A percentile compares a stretch with the other conserved stretches of the same genome.
Evolutionary conservation across 2,797 vertebrate species (phyloP).

Genomic region (Sebastes minor): DNA sequence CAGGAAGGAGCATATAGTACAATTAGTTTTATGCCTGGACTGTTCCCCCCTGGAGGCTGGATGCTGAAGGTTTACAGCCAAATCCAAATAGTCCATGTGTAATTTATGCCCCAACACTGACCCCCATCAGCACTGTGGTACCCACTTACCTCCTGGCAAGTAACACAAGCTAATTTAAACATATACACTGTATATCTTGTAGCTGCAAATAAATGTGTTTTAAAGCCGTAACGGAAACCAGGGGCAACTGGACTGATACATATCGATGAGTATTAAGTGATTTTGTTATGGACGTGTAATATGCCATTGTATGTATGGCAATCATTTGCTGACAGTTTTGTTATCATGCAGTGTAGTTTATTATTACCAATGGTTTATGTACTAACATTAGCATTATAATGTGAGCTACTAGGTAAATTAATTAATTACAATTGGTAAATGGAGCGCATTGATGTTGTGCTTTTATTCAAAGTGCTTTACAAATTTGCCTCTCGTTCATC

Average conservation of each 20-base stretch:
- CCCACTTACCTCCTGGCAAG: slow-evolving; percentile 38
- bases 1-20: slow-evolving; percentile 38
- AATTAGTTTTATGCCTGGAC: slow-evolving; percentile 51
- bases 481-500: not conserved
- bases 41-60: slow-evolving; percentile 4
- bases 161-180: slow-evolving; percentile 24
- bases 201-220: slow-evolving; percentile 10
- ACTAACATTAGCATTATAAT: not conserved
- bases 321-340: not conserved
- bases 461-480: not conserved
- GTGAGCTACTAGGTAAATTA: not conserved
- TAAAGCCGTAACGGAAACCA: not conserved
- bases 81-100: slow-evolving; percentile 39
- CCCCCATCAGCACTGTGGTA: slow-evolving; percentile 33
- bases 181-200: slow-evolving; percentile 9
- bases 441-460: not conserved
- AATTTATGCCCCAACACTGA: slow-evolving; percentile 51
- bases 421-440: not conserved
- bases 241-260: not conserved
- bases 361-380: not conserved
- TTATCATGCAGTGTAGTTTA: not conserved
- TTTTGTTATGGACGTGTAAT: not conserved
- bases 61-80: slow-evolving; percentile 34
- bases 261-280: not conserved
- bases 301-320: not conserved